phyloP scores from a whole-genome alignment of 2,888 invertebrate species.

The Aradus depressus region DNA sequence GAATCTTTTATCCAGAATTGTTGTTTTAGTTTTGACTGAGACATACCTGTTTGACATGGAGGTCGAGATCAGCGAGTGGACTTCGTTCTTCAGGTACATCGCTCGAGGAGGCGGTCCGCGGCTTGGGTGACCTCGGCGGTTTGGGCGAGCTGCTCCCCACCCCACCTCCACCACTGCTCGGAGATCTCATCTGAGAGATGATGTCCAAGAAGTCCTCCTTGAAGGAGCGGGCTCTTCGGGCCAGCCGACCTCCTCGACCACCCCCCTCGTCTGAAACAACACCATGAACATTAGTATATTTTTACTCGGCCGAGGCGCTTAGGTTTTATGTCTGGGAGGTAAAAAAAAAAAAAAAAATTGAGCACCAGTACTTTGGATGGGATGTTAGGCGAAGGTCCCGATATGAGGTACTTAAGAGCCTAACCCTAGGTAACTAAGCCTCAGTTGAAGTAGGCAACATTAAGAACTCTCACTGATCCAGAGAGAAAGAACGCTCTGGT shows the following conservation, averaged over 20 bases:
- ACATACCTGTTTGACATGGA: constrained; percentile 49
- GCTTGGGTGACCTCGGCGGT: constrained; percentile 39
- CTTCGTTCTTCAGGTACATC: constrained; percentile 45
- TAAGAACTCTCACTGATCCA: too few relatives aligned
- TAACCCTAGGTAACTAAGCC: too few relatives aligned
- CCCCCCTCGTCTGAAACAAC: constrained; percentile 21
- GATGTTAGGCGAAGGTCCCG: too few relatives aligned
- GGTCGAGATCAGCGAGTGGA: constrained; percentile 60
- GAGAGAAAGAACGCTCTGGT: too few relatives aligned
- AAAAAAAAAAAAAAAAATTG: too few relatives aligned
- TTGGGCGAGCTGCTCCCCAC: constrained; percentile 37
- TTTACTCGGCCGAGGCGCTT: too few relatives aligned
- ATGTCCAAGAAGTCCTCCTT: constrained; percentile 87
- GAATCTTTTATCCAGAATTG: too few relatives aligned
- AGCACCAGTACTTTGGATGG: too few relatives aligned
- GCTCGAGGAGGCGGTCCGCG: constrained; percentile 36
- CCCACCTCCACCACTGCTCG: constrained; percentile 36
- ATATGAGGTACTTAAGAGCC: too few relatives aligned
- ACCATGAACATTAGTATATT: not conserved
- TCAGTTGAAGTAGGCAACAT: too few relatives aligned
- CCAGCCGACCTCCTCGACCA: constrained; percentile 63
- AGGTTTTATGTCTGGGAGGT: too few relatives aligned
- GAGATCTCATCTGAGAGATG: constrained; percentile 80
- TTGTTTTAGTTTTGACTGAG: not conserved
- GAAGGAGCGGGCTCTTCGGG: constrained; percentile 77